Percentiles rank a stretch among this genome's conserved stretches.
These are phyloP conservation scores for Leucoraja erinaceus DNA, from an alignment of 2,113 vertebrate species.

Conservation along the genomic window DNA sequence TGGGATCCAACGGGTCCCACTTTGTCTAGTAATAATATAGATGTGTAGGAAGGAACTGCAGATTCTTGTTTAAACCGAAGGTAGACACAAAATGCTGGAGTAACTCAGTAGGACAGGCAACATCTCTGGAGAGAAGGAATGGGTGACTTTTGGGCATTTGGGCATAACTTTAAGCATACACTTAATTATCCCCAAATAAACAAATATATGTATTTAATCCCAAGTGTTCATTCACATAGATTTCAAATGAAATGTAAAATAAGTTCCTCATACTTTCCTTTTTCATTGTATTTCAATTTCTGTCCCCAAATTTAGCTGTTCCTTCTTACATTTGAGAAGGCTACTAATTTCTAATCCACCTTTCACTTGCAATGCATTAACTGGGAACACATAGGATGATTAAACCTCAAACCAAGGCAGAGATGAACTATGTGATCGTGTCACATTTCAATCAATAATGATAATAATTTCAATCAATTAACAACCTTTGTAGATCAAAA, in stretches of 20 bases:
- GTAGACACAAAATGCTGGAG: too few species aligned
- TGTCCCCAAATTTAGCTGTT: neutral
- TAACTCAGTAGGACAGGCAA: too few species aligned
- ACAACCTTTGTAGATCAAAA: neutral
- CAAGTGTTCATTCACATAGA: neutral
- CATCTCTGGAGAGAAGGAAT: too few species aligned
- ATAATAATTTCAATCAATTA: neutral
- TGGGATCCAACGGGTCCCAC: too few species aligned
- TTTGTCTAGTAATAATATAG: too few species aligned
- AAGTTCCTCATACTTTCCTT: too few species aligned
- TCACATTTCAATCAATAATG: neutral
- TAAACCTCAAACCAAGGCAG: neutral
- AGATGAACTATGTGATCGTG: neutral
- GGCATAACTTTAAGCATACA: neutral
- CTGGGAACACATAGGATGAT: neutral
- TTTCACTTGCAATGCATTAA: neutral
- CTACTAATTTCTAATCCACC: neutral
- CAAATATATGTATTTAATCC: neutral
- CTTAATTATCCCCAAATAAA: neutral
- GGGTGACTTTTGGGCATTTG: too few species aligned
- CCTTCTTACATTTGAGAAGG: neutral
- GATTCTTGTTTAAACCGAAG: too few species aligned
- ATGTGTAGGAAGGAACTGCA: too few species aligned
- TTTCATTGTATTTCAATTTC: neutral
- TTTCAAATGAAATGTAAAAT: neutral